Evolutionary conservation across 2,888 invertebrate genomes (phyloP), one percentile per base, ranked within the genome.

Genomic region (Dasypogon diadema): DNA sequence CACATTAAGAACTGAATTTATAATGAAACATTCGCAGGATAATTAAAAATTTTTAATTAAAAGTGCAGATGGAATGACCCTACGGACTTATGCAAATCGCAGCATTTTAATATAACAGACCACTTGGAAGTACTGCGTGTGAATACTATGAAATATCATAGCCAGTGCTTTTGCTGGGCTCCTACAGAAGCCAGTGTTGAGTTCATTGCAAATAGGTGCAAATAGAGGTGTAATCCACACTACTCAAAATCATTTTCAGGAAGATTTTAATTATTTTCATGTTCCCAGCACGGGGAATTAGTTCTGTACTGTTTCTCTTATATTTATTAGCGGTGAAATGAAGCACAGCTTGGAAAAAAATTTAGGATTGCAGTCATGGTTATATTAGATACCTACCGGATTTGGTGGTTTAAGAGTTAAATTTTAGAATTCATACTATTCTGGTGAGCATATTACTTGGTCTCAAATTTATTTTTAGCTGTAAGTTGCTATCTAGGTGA

Each of bases 21-120:
- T 46, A 48, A 65, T 65, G 48, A 65, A 65, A 24, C 65, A 65
- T 65, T 65, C 46, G 65, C 65, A 46, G 65, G 37, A 65, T 65
- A 65, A 65, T 65, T 65, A 65, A 65, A 65, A 60, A 65, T 5
- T 48, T 65, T 65, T 65, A 65, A 65, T 65, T 65, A 65, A 46
- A 65, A 46, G 48, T 65, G 65, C 48, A 48, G 65, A 65, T 65
- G 65, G 26, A 65, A 46, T 46, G 65, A 37, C 65, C 24, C 24
- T 16, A 56, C 21, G 65, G 46, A 46, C 46, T 22, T 65, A 46
- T 48, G 48, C 65, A 65, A 65, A 65, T 65, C 65, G 48, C 24
- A 65, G 42, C 22, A 8, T 65, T 46, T 65, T 65, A 65, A 2
- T 1, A n/a, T 26, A 21, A n/a, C 5, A n/a, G 5, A 16, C 21